Base-by-base conservation (phyloP, 2,113 vertebrate genomes). In the Spermophilus dauricus region DNA sequence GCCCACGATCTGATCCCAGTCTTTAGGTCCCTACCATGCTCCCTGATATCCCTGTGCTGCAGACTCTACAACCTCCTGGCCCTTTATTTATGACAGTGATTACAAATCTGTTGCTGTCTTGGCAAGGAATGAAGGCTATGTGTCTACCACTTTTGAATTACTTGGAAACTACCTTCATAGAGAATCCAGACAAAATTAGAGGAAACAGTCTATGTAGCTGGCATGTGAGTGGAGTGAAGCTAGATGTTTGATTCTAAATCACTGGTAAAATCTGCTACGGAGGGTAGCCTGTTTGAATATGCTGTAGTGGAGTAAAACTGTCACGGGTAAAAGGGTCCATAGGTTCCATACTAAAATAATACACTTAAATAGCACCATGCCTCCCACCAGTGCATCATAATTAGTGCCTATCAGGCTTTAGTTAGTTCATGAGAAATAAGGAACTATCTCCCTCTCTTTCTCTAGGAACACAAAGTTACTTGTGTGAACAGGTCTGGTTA, bases 11-110 rank as follows among this genome's bases (percentile, higher is more conserved):
- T 51, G 32, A 39, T 32, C 7, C 39, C 18, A n/a, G 11, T 17
- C 13, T 28, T 48, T n/a, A 58, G 37, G 8, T 80, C 16, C 28
- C 4, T 65, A 3, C 56, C 4, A 24, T 20, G 11, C 1, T 56
- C 11, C 37, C 85, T 2, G 24, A 17, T 0, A 24, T 8, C 2
- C 5, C 3, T 9, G 0, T n/a, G 1, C 32, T 45, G 14, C 34
- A 69, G 12, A 51, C 20, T 9, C 26, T 28, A 22, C 0, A 0
- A 37, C 45, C 67, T 76, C 24, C 37, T 39, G 14, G 18, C 5
- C n/a, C 24, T 20, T 84, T 28, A 0, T 32, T 69, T 72, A 34
- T 39, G 42, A 16, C 6, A 2, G 2, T 37, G 45, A 24, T 32
- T 82, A 16, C 58, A 65, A 34, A 65, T 4, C 24, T 37, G 24